Conservation (phyloP, 2,113 vertebrate species). For the Glaucidium brasilianum region DNA sequence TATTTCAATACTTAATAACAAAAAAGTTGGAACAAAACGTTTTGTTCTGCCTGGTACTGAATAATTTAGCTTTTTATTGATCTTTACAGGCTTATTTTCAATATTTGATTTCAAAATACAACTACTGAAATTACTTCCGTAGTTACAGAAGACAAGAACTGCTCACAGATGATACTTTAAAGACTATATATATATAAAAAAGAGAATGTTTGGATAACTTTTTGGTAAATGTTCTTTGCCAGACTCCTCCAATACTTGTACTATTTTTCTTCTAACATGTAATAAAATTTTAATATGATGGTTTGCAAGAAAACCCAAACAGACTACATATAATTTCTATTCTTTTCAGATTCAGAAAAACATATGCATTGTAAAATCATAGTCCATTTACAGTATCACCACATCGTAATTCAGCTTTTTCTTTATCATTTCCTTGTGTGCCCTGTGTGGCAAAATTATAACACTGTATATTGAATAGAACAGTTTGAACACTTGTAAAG, state of each 20-base stretch:
- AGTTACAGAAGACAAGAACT: not conserved
- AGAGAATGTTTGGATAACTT: not conserved
- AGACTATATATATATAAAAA: not conserved
- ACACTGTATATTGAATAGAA: not conserved
- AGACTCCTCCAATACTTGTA: not conserved
- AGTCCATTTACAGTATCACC: not conserved
- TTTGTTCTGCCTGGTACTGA: not conserved
- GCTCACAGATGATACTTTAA: not conserved
- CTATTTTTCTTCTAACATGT: not conserved
- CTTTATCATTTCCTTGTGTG: not conserved
- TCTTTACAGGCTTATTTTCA: conserved; percentile 15
- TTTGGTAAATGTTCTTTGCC: not conserved
- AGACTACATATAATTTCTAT: not conserved
- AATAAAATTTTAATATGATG: not conserved
- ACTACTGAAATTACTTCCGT: not conserved
- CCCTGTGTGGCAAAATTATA: not conserved
- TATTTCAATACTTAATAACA: conserved; percentile 20
- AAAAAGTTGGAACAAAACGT: not conserved
- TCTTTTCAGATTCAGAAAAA: not conserved
- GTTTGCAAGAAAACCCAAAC: not conserved
- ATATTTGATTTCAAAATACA: conserved; percentile 3
- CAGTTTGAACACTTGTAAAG: conserved; percentile 8
- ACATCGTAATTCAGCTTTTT: not conserved
- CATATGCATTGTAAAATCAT: not conserved
- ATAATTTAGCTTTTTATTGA: conserved; percentile 38